These are phyloP conservation scores for Polyploca ridens DNA, from an alignment of 2,888 invertebrate genomes.

Conservation along the genomic window DNA sequence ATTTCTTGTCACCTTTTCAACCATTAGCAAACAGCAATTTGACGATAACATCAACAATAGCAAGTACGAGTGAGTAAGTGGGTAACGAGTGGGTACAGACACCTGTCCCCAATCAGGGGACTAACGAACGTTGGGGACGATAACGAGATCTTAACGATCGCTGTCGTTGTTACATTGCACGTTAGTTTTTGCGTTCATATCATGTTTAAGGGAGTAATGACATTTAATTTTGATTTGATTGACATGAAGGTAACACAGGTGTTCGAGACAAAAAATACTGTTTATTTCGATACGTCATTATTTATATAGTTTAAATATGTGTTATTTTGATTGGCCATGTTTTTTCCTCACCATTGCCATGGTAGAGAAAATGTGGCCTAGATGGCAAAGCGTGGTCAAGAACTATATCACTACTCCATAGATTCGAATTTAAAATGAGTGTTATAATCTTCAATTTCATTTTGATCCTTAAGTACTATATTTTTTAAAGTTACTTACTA, in stretches of 20 bases:
- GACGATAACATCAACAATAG: neutral
- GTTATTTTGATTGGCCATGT: neutral
- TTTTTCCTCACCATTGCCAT: too few species aligned
- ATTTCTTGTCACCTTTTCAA: neutral
- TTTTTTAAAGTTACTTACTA: too few species aligned
- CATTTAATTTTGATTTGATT: neutral
- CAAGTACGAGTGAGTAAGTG: neutral
- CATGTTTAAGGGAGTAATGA: neutral
- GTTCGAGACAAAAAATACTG: neutral
- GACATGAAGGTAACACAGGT: neutral
- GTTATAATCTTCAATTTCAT: too few species aligned
- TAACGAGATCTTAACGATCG: conserved; percentile 8
- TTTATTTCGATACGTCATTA: too few species aligned
- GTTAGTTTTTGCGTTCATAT: neutral
- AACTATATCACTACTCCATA: too few species aligned
- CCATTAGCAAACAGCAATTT: conserved; percentile 5
- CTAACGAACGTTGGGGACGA: conserved; percentile 4
- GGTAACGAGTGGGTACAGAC: neutral
- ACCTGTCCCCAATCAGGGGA: conserved; percentile 6
- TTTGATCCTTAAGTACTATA: too few species aligned
- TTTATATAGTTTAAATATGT: too few species aligned
- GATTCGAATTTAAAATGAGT: too few species aligned
- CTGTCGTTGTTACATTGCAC: neutral
- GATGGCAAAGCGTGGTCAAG: too few species aligned
- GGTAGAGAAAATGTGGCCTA: too few species aligned